Base-by-base conservation (phyloP, 2,113 vertebrate genomes). In the Silurus asotus region DNA sequence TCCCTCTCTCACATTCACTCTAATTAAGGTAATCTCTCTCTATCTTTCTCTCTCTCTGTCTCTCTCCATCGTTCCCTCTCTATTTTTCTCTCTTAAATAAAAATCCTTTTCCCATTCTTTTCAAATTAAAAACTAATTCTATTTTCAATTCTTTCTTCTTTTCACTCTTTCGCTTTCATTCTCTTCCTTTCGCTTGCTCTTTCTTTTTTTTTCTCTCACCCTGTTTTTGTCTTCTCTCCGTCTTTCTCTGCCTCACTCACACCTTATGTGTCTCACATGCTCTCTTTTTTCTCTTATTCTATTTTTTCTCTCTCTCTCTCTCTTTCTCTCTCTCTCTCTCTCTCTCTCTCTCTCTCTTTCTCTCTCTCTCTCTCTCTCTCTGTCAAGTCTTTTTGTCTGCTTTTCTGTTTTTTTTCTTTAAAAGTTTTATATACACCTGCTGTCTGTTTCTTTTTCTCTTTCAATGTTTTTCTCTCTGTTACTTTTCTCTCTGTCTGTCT, bases 21-120 rank as follows among this genome's bases (percentile, higher is more conserved):
- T 65, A 75, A 67, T 81, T 83, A 84, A 81, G 77, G 56, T 79
- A 70, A 83, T 85, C 37, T 65, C 10, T 56, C 75, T 37, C 1
- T 70, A n/a, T 77, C 49, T n/a, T n/a, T 6, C 5, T 9, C 5
- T 17, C 23, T 77, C 49, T 25, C n/a, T 28, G 6, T 10, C 7
- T 19, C n/a, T 25, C 49, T 55, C 75, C 14, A 1, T 14, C 69
- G n/a, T 0, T 25, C 15, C 56, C 20, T 77, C 20, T 53, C n/a
- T 58, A 8, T 7, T 81, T 86, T 48, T 64, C 79, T n/a, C 56
- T 49, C 81, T 76, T 37, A 37, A 37, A 37, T 37, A 37, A 37
- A 37, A 37, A 37, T 37, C 37, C 37, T 37, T 37, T 37, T 37
- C 37, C 37, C 37, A 37, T 37, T 37, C 37, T 37, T 37, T 37